Percentiles rank a stretch among this genome's conserved stretches.
These are phyloP conservation scores for Neodon shergylaensis DNA, from an alignment of 2,113 vertebrate species.

Conservation along the genomic window DNA sequence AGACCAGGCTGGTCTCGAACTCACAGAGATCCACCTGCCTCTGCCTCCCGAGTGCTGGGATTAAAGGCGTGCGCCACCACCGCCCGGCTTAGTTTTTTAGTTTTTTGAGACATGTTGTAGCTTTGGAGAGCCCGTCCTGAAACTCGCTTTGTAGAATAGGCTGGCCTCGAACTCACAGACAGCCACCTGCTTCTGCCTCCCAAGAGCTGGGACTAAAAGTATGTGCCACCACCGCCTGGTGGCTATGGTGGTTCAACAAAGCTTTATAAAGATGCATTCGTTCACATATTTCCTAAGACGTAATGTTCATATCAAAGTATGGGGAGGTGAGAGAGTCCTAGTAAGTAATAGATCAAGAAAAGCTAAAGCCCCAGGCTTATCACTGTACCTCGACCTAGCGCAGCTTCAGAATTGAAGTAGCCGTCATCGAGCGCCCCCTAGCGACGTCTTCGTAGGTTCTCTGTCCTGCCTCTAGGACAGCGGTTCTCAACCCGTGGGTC, in stretches of 20 bases:
- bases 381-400: not conserved
- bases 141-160: not conserved
- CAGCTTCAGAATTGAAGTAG: not conserved
- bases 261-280: not conserved
- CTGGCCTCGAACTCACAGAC: not conserved
- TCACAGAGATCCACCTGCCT: too few relatives aligned
- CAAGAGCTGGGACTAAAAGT: not conserved
- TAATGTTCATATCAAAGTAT: not conserved
- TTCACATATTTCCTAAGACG: not conserved
- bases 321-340: not conserved
- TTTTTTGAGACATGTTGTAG: not conserved
- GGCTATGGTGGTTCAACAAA: fast-evolving
- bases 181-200: not conserved
- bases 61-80: too few relatives aligned
- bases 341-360: not conserved
- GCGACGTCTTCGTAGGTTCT: not conserved
- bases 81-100: too few relatives aligned
- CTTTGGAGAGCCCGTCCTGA: not conserved
- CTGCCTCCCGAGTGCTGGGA: too few relatives aligned
- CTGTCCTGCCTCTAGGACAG: too few relatives aligned
- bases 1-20: too few relatives aligned
- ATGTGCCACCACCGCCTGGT: not conserved
- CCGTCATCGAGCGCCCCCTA: not conserved
- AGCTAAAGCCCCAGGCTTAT: not conserved
- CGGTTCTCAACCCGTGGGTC: not conserved